A percentile compares a stretch with the other conserved stretches of the same genome.
Evolutionary conservation across 2,888 invertebrate genomes (phyloP).

Genomic region (Himalopsyche japonica): DNA sequence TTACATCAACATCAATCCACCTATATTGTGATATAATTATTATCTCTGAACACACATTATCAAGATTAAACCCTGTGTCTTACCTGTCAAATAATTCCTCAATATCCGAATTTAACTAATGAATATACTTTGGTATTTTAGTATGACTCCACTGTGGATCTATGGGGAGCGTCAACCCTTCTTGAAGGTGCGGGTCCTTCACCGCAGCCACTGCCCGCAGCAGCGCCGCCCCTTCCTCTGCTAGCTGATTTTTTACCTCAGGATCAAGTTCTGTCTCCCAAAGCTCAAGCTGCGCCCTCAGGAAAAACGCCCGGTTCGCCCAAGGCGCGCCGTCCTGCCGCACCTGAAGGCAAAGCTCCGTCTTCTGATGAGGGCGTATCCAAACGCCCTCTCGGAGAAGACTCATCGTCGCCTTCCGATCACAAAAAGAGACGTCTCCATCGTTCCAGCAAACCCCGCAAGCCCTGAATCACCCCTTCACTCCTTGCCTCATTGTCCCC

Average conservation of each 20-base stretch:
- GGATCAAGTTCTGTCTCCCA: slow-evolving; percentile 40
- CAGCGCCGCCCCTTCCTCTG: slow-evolving; percentile 42
- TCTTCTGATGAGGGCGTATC: slow-evolving; percentile 37
- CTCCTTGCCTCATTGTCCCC: neutral
- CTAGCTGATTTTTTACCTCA: neutral
- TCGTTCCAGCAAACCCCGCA: slow-evolving; percentile 51
- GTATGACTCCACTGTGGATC: slow-evolving; percentile 44
- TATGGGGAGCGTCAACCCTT: slow-evolving; percentile 25
- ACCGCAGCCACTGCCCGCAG: slow-evolving; percentile 21
- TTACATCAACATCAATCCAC: too few species aligned
- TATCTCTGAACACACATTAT: too few species aligned
- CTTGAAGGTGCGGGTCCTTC: slow-evolving; percentile 18
- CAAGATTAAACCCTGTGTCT: too few species aligned
- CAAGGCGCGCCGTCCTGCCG: slow-evolving; percentile 51
- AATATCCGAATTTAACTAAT: neutral
- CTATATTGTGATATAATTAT: too few species aligned
- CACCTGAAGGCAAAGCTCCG: slow-evolving; percentile 29
- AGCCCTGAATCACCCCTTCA: slow-evolving; percentile 41
- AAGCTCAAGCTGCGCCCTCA: slow-evolving; percentile 42
- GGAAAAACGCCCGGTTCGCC: slow-evolving; percentile 46
- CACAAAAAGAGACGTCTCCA: slow-evolving; percentile 56
- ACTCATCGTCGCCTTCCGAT: slow-evolving; percentile 49
- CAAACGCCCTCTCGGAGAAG: slow-evolving; percentile 44
- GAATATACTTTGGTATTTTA: slow-evolving; percentile 37
- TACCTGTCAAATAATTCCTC: too few species aligned